phyloP scores from a whole-genome alignment of 2,113 vertebrate species.

The Pedetes capensis region DNA sequence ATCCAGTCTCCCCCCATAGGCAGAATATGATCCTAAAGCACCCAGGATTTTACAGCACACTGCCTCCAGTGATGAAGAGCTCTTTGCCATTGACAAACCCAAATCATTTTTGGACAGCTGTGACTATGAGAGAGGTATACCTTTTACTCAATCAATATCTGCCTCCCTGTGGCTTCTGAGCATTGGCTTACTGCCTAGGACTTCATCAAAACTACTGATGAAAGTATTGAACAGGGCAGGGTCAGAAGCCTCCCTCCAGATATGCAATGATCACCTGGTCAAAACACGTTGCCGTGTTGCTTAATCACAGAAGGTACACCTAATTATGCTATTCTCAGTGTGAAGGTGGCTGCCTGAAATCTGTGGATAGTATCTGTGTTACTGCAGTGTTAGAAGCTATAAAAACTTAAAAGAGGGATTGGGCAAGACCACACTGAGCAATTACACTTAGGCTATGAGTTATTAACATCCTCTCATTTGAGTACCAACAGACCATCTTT shows the following conservation, averaged over 20 bases:
- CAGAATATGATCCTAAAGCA: background rate
- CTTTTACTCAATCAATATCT: background rate
- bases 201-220: conserved; percentile 30
- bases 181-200: background rate
- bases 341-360: background rate
- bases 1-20: background rate
- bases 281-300: background rate
- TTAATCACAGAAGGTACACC: background rate
- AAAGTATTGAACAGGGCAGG: background rate
- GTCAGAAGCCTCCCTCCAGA: background rate
- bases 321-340: background rate
- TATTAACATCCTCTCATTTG: conserved; percentile 63
- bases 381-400: background rate
- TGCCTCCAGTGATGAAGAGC: background rate
- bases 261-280: background rate
- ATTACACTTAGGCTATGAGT: conserved; percentile 58
- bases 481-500: conserved; percentile 46
- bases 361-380: background rate
- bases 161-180: background rate
- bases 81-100: background rate
- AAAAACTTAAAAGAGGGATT: background rate
- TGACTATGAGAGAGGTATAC: background rate
- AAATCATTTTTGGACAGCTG: background rate
- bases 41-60: background rate
- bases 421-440: conserved; percentile 39